Conservation (phyloP, 2,888 invertebrate species). For the Schizaphis graminum region DNA sequence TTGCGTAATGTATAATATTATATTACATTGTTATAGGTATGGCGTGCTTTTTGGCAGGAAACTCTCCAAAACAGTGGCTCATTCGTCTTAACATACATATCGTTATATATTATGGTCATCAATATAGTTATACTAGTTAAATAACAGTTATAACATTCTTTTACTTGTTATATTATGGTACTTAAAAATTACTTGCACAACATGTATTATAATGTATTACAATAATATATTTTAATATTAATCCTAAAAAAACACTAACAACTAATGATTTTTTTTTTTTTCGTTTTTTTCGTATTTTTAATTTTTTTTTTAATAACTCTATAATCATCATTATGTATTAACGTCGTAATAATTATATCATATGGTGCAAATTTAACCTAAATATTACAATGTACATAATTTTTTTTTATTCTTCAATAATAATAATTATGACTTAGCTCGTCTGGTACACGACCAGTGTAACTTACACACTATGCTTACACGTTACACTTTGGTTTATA, state of each 20-base stretch:
- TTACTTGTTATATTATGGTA: conserved; percentile 36
- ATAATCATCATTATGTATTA: conserved; percentile 53
- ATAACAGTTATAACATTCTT: conserved; percentile 37
- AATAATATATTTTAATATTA: conserved; percentile 55
- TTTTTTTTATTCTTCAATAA: conserved; percentile 43
- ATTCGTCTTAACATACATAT: conserved; percentile 14
- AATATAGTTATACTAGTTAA: conserved; percentile 27
- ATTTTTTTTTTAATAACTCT: conserved; percentile 40
- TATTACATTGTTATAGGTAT: not conserved
- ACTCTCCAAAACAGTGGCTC: conserved; percentile 29
- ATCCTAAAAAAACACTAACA: conserved; percentile 63
- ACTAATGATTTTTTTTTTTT: conserved; percentile 62
- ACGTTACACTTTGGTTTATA: conserved; percentile 60
- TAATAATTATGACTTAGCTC: conserved; percentile 63
- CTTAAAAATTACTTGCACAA: conserved; percentile 61
- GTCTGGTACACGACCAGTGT: conserved; percentile 34
- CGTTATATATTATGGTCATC: conserved; percentile 19
- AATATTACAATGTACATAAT: conserved; percentile 61
- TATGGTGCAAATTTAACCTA: conserved; percentile 63
- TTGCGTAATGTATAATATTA: conserved; percentile 16
- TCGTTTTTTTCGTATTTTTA: not conserved
- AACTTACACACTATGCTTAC: conserved; percentile 56
- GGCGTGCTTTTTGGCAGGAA: conserved; percentile 23
- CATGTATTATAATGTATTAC: conserved; percentile 53
- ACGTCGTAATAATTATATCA: conserved; percentile 51